Evolutionary conservation across 2,797 vertebrate species (phyloP).

Genomic region (Pogoniulus pusillus): DNA sequence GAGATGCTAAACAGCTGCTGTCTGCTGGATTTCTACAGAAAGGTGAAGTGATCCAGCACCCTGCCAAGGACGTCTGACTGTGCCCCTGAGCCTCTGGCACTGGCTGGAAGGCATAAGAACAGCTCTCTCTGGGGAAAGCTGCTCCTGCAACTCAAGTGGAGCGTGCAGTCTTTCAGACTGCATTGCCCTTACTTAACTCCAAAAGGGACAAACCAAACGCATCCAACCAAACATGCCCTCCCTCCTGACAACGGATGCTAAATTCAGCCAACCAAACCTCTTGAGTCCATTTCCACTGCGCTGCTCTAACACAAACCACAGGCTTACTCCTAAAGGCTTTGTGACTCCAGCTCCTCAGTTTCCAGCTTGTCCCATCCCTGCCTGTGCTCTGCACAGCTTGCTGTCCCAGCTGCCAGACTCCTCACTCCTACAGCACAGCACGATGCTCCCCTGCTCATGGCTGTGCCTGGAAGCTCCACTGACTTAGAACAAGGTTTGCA

Average conservation of each 20-base stretch:
- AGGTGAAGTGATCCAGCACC: background rate
- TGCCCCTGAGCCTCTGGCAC: background rate
- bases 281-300: background rate
- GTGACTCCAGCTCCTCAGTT: background rate
- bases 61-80: background rate
- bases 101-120: background rate
- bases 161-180: background rate
- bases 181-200: background rate
- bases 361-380: background rate
- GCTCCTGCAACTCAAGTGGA: background rate
- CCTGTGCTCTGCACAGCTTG: background rate
- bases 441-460: background rate
- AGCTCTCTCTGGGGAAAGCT: background rate
- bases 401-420: background rate
- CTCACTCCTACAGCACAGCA: background rate
- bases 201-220: background rate
- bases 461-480: background rate
- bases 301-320: background rate
- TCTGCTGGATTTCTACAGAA: background rate
- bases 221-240: background rate
- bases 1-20: background rate
- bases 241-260: background rate
- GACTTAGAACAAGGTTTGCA: background rate
- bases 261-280: background rate
- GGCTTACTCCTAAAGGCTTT: background rate